Conservation (phyloP, 2,113 vertebrate genomes). For the Polypterus senegalus region DNA sequence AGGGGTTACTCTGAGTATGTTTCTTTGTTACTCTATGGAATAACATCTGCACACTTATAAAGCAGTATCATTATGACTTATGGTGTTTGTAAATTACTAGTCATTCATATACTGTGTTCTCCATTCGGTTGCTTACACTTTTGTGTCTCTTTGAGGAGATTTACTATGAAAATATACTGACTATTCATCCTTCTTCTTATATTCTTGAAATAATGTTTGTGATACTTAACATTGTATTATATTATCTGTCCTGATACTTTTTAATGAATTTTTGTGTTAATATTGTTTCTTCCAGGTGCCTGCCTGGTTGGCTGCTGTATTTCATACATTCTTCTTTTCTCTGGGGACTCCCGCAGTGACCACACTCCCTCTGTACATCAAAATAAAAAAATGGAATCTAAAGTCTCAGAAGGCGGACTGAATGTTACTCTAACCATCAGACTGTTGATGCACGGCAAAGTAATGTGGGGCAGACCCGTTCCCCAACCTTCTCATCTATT, state of each 20-base stretch:
- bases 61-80: too few relatives aligned
- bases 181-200: neutral
- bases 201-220: too few relatives aligned
- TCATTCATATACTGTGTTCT: neutral
- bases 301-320: slow-evolving; percentile 46
- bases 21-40: too few relatives aligned
- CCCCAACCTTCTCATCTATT: neutral
- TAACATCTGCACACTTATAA: too few relatives aligned
- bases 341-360: slow-evolving; percentile 33
- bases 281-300: slow-evolving; percentile 46
- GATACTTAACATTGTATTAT: too few relatives aligned
- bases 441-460: slow-evolving; percentile 97
- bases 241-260: too few relatives aligned
- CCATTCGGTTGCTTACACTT: neutral
- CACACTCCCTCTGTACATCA: slow-evolving; percentile 31
- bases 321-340: slow-evolving; percentile 41
- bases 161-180: neutral
- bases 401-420: slow-evolving; percentile 87
- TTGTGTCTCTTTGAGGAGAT: neutral
- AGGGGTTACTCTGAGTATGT: too few relatives aligned
- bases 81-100: too few relatives aligned
- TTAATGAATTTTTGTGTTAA: neutral
- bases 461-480: slow-evolving; percentile 31
- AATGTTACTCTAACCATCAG: slow-evolving; percentile 96
- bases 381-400: slow-evolving; percentile 75